Base-by-base conservation (phyloP, 1,140 invertebrate genomes). In the Neodiprion fabricii region DNA sequence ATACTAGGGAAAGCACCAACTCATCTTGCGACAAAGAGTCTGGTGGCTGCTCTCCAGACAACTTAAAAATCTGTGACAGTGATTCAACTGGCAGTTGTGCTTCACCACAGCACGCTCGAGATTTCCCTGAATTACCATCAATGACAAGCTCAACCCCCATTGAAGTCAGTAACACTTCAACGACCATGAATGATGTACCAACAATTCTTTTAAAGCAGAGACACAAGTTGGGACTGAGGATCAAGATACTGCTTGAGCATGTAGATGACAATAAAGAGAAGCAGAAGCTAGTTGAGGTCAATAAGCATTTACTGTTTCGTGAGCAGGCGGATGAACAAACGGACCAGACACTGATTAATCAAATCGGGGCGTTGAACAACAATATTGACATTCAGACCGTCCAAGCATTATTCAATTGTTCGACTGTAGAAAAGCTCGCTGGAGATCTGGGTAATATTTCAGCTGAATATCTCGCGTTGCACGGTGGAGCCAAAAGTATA, bases 181-280 rank as follows among this genome's bases (percentile, higher is more conserved):
- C 0, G 2, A 53, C 5, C 48, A 40, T 48, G 23, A 28, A 68
- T 11, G 72, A 69, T 12, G 8, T 74, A 48, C 48, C 70, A n/a
- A 73, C 69, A 10, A 77, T 10, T 69, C 0, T 2, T 23, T 9
- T 7, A 69, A 10, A 14, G 9, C 12, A 10, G 67, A 3, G 7
- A 1, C 76, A 78, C 40, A 75, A 75, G 67, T 70, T 82, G n/a
- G 72, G 72, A 28, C 71, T 82, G 69, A 81, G 72, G 28, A 72
- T 83, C 5, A 78, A 78, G 68, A 70, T 83, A 47, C 67, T 78
- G 8, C 61, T 83, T 11, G 79, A 83, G 61, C 76, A 79, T 12
- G 74, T 81, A 8, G 65, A 79, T 10, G 80, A 81, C 17, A 77
- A 80, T 9, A 71, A 79, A 1, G 75, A 83, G 48, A 80, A 76